Evolutionary conservation across 2,113 vertebrate species (phyloP).

Genomic region (Dasyornis broadbenti): DNA sequence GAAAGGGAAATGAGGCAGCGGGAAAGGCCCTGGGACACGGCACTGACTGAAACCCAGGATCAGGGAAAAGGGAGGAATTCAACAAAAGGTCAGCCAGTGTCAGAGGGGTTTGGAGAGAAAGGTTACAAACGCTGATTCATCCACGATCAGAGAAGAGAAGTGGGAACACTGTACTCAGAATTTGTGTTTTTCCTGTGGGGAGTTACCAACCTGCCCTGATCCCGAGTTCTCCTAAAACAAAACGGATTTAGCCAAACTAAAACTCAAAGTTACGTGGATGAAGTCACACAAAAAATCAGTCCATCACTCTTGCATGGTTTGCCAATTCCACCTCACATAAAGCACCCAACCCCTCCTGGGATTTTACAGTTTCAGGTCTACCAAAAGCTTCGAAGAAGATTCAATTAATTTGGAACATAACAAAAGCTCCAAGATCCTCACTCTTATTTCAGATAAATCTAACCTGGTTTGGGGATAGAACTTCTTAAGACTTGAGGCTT

Average conservation of each 20-base stretch:
- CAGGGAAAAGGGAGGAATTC: neutral
- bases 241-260: neutral
- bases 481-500: neutral
- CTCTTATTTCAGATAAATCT: neutral
- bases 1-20: neutral
- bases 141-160: neutral
- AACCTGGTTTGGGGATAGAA: neutral
- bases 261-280: neutral
- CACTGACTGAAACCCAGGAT: neutral
- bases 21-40: neutral
- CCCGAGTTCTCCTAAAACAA: neutral
- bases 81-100: neutral
- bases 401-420: accelerated
- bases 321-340: neutral
- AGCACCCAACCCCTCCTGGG: neutral
- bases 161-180: neutral
- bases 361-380: neutral
- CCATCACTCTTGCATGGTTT: neutral
- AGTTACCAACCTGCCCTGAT: neutral
- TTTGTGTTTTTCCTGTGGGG: neutral
- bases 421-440: neutral
- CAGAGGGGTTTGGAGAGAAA: neutral
- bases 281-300: neutral
- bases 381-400: neutral
- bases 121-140: neutral